Percentiles rank a stretch among this genome's conserved stretches.
Evolutionary conservation across 92 coral and sea anemone genomes (phyloP).

Genomic region (Porites evermanni): DNA sequence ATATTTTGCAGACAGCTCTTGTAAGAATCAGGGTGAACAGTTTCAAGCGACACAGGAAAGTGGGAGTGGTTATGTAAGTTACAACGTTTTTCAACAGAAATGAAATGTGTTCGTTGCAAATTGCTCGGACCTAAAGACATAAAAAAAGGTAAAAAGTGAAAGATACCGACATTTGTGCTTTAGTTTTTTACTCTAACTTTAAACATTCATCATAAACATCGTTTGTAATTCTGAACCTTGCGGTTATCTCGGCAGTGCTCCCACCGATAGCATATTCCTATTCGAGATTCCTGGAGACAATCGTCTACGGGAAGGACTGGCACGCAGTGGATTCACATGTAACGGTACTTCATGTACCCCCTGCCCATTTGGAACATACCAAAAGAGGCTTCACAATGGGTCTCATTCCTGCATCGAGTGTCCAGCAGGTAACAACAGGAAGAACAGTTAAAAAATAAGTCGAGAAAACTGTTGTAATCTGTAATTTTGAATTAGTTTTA

Average conservation of each 20-base stretch:
- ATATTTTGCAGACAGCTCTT: conserved; percentile 71
- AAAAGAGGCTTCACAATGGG: conserved; percentile 40
- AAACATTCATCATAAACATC: no score
- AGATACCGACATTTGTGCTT: no score
- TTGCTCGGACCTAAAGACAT: no score
- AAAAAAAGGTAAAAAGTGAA: no score
- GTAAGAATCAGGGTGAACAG: conserved; percentile 59
- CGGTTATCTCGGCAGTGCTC: conserved; percentile 45
- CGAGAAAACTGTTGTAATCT: no score
- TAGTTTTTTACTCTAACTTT: no score
- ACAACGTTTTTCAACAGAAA: not conserved
- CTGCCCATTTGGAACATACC: conserved; percentile 76
- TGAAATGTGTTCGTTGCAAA: no score
- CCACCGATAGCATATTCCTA: conserved; percentile 56
- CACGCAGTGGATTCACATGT: conserved; percentile 74
- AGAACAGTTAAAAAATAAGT: not conserved
- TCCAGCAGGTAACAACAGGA: conserved; percentile 65
- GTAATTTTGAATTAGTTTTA: no score
- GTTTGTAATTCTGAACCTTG: not conserved
- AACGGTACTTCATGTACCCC: conserved; percentile 56
- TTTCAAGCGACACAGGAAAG: conserved; percentile 55
- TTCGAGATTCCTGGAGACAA: conserved; percentile 57
- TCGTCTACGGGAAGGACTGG: conserved; percentile 70
- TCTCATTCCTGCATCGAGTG: conserved; percentile 67
- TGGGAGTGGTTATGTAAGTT: conserved; percentile 74